Base-by-base conservation (phyloP, 1,140 invertebrate species). In the Eciton burchellii region DNA sequence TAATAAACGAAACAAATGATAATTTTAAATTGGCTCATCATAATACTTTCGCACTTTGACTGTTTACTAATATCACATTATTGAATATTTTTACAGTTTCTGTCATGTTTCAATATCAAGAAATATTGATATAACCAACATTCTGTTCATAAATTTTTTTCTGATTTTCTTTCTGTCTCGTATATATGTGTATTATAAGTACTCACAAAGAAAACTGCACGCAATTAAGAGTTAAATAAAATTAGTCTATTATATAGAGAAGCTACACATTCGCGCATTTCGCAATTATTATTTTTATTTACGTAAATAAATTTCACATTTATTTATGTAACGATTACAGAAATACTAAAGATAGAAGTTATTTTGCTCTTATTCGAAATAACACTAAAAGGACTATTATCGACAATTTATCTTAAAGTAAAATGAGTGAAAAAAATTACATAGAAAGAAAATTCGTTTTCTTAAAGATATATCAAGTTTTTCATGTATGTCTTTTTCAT, bases 51-150 rank as follows among this genome's bases (percentile, higher is more conserved):
- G 16, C 57, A 81, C 62, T 84, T 83, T 81, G 81, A 84, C 73
- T 74, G 81, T 79, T 35, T 29, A 73, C 59, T 86, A 83, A 87
- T 86, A 87, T 84, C 76, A 87, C 84, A 81, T 74, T 11, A 54
- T 47, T 43, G 21, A 52, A 68, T 79, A 84, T 79, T 65, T 84
- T 87, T 63, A 85, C 60, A 86, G 54, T 66, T 52, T 12, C 82
- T 62, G 24, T 74, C 47, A 24, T 43, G 21, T 9, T 12, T 71
- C 3, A 45, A 79, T 24, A 16, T 29, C 57, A 11, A 85, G 26
- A 65, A 77, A 73, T 87, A 86, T 83, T 86, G 85, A 83, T 79
- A 83, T 79, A 87, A 66, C 57, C 81, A 62, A 83, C 59, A 6
- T 35, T 54, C 57, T 16, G 57, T 49, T 49, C 24, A 2, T 60